Base-by-base conservation (phyloP, 2,888 invertebrate species). In the Nebria salina region DNA sequence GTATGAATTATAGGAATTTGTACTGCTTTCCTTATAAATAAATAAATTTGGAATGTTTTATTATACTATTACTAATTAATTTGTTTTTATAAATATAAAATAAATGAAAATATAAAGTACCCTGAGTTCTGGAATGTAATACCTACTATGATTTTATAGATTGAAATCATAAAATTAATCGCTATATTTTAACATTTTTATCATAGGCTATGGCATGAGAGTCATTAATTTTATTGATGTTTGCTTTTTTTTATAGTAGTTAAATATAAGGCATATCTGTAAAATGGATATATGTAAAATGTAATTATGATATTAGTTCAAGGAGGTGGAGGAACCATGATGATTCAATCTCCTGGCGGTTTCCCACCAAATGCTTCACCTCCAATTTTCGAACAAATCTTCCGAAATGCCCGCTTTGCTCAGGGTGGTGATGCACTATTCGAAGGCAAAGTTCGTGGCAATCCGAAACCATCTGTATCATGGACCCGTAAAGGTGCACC, bases 321-420 rank as follows among this genome's bases (percentile, higher is more conserved):
- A 90, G 92, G 93, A 85, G 92, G 92, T 85, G 90, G 91, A 86
- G 83, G 87, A 87, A 85, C 88, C 13, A 76, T 81, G 81, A 54
- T 81, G 20, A 72, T 81, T 64, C 81, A 81, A 41, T 26, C 72
- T 34, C 6, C 75, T 20, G 82, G 88, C 83, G 89, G 90, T 75
- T 91, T 91, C 85, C 91, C 92, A 87, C 94, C 95, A 83, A 94
- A 95, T 85, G 95, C 95, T 84, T 95, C 97, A 84, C 97, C 98
- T 82, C 98, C 98, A 84, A 95, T 98, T 85, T 97, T 98, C 90
- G 97, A 98, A 90, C 96, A 97, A 90, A 96, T 98, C 87, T 97
- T 97, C 89, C 95, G 95, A 89, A 97, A 97, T 90, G 97, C 97
- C 84, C 93, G 97, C 87, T 97, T 97, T 89, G 97, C 97, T 83